Evolutionary conservation across 2,113 vertebrate genomes (phyloP).

Genomic region (Aspidoscelis tigris): DNA sequence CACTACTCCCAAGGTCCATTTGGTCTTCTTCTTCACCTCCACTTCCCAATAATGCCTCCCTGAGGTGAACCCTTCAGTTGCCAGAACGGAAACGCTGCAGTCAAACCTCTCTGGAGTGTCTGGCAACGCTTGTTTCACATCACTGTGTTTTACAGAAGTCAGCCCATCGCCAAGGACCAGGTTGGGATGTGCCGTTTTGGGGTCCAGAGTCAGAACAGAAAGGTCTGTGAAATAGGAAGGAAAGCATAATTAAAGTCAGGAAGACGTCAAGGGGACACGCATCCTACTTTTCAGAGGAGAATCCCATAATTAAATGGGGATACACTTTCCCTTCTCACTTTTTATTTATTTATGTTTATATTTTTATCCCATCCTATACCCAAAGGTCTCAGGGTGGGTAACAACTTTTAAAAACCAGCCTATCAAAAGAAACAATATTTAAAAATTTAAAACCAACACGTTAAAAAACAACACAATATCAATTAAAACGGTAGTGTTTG

Average conservation of each 20-base stretch:
- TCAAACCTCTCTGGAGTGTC: slow-evolving; percentile 73
- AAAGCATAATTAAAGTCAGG: not conserved
- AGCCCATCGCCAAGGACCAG: slow-evolving; percentile 66
- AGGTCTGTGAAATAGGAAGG: slow-evolving; percentile 57
- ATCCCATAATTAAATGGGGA: too few relatives aligned
- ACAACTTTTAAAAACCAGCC: too few relatives aligned
- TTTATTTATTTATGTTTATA: too few relatives aligned
- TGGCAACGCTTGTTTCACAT: slow-evolving; percentile 61
- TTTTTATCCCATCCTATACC: too few relatives aligned
- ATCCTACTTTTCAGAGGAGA: too few relatives aligned
- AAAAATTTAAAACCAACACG: too few relatives aligned
- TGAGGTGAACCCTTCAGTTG: slow-evolving; percentile 64
- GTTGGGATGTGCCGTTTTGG: slow-evolving; percentile 74
- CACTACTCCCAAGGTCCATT: slow-evolving; percentile 74
- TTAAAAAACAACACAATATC: too few relatives aligned
- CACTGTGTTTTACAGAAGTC: slow-evolving; percentile 68
- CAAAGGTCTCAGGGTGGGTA: too few relatives aligned
- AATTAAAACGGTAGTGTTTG: too few relatives aligned
- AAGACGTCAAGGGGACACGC: too few relatives aligned
- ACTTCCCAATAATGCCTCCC: slow-evolving; percentile 77
- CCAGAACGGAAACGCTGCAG: slow-evolving; percentile 71
- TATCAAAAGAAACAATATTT: too few relatives aligned
- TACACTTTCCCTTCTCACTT: too few relatives aligned
- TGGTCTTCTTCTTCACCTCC: slow-evolving; percentile 71
- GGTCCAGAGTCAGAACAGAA: slow-evolving; percentile 68